Evolutionary conservation across 2,113 vertebrate genomes (phyloP).

Genomic region (Nannobrachium achirus): DNA sequence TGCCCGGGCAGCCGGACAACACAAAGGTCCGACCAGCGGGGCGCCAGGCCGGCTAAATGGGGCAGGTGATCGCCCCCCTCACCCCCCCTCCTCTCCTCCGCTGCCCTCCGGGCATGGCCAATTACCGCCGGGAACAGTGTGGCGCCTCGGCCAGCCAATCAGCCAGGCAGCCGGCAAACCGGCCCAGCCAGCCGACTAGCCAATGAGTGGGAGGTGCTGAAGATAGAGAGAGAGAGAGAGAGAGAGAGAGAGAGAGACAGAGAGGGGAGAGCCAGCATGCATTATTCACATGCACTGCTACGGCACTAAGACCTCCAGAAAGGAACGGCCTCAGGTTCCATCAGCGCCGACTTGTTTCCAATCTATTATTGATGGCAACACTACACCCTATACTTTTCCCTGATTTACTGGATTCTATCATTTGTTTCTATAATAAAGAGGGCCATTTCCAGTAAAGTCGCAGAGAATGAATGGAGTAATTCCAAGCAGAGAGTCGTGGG

Average conservation of each 20-base stretch:
- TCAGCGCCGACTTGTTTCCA: conserved; percentile 75
- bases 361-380: conserved; percentile 80
- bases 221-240: too few species aligned
- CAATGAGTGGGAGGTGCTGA: conserved; percentile 60
- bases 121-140: conserved; percentile 71
- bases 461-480: conserved; percentile 66
- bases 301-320: conserved; percentile 76
- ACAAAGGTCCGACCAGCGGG: conserved; percentile 74
- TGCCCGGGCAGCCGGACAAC: conserved; percentile 49
- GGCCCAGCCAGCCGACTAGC: conserved; percentile 35
- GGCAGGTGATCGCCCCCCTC: conserved; percentile 78
- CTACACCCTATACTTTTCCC: conserved; percentile 77
- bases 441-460: conserved; percentile 73
- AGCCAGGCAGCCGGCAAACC: too few species aligned
- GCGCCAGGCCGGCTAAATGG: conserved; percentile 77
- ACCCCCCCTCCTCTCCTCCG: conserved; percentile 75
- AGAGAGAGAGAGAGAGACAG: too few species aligned
- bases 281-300: conserved; percentile 78
- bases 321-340: conserved; percentile 76
- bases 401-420: conserved; percentile 79
- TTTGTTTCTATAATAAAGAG: conserved; percentile 73
- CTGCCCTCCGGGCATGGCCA: conserved; percentile 72
- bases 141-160: conserved; percentile 58
- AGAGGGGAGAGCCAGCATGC: conserved; percentile 48
- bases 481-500: conserved; percentile 55